Base-by-base conservation (phyloP, 2,113 vertebrate genomes). In the Polypterus bichir region DNA sequence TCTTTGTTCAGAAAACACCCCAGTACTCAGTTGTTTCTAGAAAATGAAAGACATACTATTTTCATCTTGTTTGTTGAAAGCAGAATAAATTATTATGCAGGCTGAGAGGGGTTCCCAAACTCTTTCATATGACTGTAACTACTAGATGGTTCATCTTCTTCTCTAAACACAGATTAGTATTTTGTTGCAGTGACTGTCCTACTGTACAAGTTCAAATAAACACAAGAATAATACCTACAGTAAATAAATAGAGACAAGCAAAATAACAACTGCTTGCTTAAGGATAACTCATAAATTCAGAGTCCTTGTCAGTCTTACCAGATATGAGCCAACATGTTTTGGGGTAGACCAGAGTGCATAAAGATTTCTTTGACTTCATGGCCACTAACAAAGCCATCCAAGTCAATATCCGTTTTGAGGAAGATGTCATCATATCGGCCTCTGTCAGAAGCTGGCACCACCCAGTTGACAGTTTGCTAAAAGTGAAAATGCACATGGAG, bases 361-460 rank as follows among this genome's bases (percentile, higher is more conserved):
- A 99, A 99, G 81, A 98, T 97, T 1, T 98, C 95, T 70, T 97
- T 98, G 44, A 97, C 94, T 81, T 98, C 96, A 63, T 81, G 89
- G 57, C 96, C 96, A 1, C 93, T 98, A 69, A 98, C 95, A 64
- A 90, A 95, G 3, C 96, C 96, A 2, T 99, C 96, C 73, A 95
- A 67, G 75, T 99, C 96, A 7, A 87, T 73, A 63, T 99, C 96
- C 0, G 90, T 97, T 82, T 97, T 97, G 64, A 97, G 69, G 75
- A 99, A 99, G 60, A 99, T 94, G 64, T 99, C 96, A 0, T 99
- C 95, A 0, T 93, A 99, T 52, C 91, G 82, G 45, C 84, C 74
- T 54, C 93, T 92, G 63, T 99, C 96, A 0, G 88, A 71, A n/a
- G 83, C 59, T 0, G 93, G 91, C 3, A 99, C 94, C 56, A 91